phyloP scores from a whole-genome alignment of 2,113 vertebrate species.

The Lophura nycthemera region DNA sequence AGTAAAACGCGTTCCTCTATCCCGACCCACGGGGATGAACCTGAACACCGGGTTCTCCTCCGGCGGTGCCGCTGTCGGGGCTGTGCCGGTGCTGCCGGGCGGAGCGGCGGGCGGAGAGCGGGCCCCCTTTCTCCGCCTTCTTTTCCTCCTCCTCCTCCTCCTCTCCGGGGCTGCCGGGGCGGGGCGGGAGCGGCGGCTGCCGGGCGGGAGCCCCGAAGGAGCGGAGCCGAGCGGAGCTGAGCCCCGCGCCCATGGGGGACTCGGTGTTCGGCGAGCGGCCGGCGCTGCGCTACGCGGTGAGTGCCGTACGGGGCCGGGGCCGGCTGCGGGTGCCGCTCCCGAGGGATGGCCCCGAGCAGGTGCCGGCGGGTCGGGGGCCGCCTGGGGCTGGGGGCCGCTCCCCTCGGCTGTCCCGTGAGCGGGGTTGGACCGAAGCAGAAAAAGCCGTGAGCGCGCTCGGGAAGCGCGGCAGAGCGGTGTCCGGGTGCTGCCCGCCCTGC shows the following conservation, averaged over 20 bases:
- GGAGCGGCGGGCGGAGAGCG: background rate
- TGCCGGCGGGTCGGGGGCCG: no score
- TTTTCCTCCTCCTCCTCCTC: background rate
- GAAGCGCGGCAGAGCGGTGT: no score
- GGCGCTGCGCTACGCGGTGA: slow-evolving; percentile 80
- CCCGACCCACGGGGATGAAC: background rate
- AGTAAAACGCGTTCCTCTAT: background rate
- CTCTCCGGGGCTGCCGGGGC: background rate
- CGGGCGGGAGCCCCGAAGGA: background rate
- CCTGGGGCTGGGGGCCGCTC: background rate
- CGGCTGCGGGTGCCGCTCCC: background rate
- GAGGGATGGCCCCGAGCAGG: no score
- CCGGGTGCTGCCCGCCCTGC: no score
- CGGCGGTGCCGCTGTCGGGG: background rate
- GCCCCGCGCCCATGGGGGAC: slow-evolving; percentile 77
- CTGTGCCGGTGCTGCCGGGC: slow-evolving; percentile 14
- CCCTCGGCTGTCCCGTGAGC: no score
- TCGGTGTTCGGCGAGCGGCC: slow-evolving; percentile 81
- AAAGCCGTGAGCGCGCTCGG: no score
- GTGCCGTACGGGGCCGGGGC: slow-evolving; percentile 43
- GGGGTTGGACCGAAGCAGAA: no score
- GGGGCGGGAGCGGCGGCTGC: background rate
- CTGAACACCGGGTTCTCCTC: background rate
- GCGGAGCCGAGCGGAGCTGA: background rate
- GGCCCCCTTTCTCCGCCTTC: background rate